Evolutionary conservation across 2,888 invertebrate genomes (phyloP).

Genomic region (Tipula unca): DNA sequence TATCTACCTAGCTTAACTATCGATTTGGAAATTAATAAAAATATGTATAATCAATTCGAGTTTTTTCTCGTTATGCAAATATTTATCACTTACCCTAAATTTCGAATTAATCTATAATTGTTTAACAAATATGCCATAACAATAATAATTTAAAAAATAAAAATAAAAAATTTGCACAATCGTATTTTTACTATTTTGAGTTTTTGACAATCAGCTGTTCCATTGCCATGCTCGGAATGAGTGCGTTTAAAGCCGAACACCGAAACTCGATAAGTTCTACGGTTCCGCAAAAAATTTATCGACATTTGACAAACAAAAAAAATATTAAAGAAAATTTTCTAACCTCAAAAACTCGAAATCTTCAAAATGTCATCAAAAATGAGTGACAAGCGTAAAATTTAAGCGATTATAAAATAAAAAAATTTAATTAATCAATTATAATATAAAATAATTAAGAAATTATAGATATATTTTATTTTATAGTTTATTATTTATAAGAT

Average conservation of each 20-base stretch:
- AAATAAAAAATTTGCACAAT: background rate
- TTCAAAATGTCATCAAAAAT: conserved; percentile 16
- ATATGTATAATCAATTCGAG: no score
- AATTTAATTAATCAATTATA: background rate
- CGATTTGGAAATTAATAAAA: no score
- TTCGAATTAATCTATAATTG: background rate
- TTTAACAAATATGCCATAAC: background rate
- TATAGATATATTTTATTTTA: background rate
- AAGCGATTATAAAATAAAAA: background rate
- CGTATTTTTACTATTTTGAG: background rate
- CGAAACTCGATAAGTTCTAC: background rate
- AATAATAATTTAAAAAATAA: no score
- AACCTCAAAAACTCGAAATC: background rate
- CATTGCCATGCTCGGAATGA: background rate
- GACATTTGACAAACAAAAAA: background rate
- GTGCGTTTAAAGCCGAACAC: background rate
- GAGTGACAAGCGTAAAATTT: conserved; percentile 16
- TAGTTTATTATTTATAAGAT: conserved; percentile 1
- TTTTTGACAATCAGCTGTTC: conserved; percentile 17
- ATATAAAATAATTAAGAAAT: background rate
- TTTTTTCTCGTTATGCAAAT: no score
- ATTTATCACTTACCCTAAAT: background rate
- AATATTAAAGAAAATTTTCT: background rate
- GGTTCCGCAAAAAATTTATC: background rate
- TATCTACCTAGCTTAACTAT: no score